Conservation (phyloP, 2,113 vertebrate species). For the Corythaeola cristata region DNA sequence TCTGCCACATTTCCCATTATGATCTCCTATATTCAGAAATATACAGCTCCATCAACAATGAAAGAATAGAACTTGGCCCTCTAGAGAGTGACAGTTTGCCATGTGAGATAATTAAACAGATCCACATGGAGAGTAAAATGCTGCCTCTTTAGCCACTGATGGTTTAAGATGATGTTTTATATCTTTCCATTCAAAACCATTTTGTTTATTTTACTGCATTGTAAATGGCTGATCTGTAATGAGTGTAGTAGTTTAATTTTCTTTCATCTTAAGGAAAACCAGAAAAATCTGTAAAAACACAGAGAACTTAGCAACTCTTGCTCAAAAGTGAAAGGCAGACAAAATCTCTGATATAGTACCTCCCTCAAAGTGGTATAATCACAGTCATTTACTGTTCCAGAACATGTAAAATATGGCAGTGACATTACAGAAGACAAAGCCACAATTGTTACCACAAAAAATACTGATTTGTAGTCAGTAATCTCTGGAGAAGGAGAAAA, state of each 20-base stretch:
- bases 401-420: neutral
- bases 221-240: neutral
- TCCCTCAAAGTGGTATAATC: neutral
- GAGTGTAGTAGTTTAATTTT: neutral
- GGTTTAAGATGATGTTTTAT: neutral
- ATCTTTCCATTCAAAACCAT: neutral
- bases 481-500: neutral
- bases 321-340: neutral
- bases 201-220: neutral
- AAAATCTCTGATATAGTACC: neutral
- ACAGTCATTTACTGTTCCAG: neutral
- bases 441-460: neutral
- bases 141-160: neutral
- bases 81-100: neutral
- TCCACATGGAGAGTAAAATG: neutral
- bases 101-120: neutral
- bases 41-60: neutral
- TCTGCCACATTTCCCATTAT: neutral
- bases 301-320: neutral
- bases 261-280: neutral
- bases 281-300: neutral
- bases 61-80: neutral
- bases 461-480: neutral
- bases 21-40: neutral
- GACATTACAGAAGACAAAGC: neutral